Base-by-base conservation (phyloP, 1,140 invertebrate genomes). In the Hirudo medicinalis region DNA sequence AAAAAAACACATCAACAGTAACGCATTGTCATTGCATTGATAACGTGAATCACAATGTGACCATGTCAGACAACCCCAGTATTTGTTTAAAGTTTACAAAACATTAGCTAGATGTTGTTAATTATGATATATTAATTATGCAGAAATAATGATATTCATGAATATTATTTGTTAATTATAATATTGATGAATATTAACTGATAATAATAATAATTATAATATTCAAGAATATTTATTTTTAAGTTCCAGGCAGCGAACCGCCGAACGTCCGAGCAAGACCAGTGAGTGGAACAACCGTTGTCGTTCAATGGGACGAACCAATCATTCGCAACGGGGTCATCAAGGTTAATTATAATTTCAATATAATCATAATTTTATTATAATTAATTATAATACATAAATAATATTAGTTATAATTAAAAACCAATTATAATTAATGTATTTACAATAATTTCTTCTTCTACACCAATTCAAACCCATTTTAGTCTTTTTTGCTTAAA, bases 311-410 rank as follows among this genome's bases (percentile, higher is more conserved):
- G 95, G 90, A 94, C 78, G 91, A 93, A 79, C 94, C 94, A 27
- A 92, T 95, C 81, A 93, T 90, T 75, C 92, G 94, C 22, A 97
- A 97, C 82, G 95, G 94, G 75, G 89, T 93, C 87, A 91, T 98
- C 72, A 92, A 90, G 82, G 93, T 95, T 84, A 85, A 86, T 83
- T 63, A 4, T 43, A 9, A n/a, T n/a, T n/a, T 6, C n/a, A 60
- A 22, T 6, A 6, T 22, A 29, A 22, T 29, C 9, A 60, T 22
- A 9, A 4, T 6, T 22, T 22, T 6, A 29, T 22, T 22, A 63
- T 27, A 9, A 63, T 5, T 63, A 5, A 63, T 63, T 63, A 36
- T 6, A 36, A 36, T 36, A 36, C 32, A 36, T n/a, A n/a, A n/a
- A n/a, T n/a, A n/a, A n/a, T n/a, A n/a, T n/a, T n/a, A n/a, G n/a